Base-by-base conservation (phyloP, 64 coral and sea anemone genomes). In the Stichodactyla helianthus region DNA sequence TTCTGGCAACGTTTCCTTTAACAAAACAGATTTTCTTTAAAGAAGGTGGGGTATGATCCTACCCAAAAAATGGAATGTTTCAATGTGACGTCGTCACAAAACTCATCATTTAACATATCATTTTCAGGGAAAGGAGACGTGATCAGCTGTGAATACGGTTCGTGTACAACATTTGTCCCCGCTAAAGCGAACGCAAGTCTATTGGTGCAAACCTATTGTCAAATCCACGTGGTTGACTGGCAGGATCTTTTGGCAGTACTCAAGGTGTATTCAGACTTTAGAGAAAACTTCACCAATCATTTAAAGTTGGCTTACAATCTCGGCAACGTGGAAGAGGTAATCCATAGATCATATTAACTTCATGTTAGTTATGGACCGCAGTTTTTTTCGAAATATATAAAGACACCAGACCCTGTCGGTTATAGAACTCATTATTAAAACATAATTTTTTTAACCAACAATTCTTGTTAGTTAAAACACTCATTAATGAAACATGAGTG, bases 221-320 rank as follows among this genome's bases (percentile, higher is more conserved):
- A 94, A 15, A 90, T 98, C n/a, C 96, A 98, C 65, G 62, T 82
- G 18, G 93, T 98, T 7, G 90, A 95, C 9, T 98, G 93, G 85
- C 68, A 89, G 55, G 96, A 98, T 71, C 77, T 98, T 7, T 82
- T 88, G 3, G 83, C 89, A n/a, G 91, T 94, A 12, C 64, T 98
- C 54, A 87, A 59, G 44, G 88, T 88, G 13, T 98, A 90, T 77
- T 91, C 96, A 18, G 79, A 71, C 22, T 98, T 98, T 59, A 86
- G 96, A 52, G 93, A 95, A 62, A 83, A 87, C 19, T 98, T 98
- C 63, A 82, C 86, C 6, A 63, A 85, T 83, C 89, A 91, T 25
- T 59, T 91, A 20, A 79, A 91, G 77, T 57, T 91, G 17, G 89
- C 89, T 8, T 91, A 91, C 18, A 91, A 91, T 57, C 89, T 91